These are phyloP conservation scores for Crepidodera aurea DNA, from an alignment of 2,888 invertebrate genomes.

Conservation along the genomic window DNA sequence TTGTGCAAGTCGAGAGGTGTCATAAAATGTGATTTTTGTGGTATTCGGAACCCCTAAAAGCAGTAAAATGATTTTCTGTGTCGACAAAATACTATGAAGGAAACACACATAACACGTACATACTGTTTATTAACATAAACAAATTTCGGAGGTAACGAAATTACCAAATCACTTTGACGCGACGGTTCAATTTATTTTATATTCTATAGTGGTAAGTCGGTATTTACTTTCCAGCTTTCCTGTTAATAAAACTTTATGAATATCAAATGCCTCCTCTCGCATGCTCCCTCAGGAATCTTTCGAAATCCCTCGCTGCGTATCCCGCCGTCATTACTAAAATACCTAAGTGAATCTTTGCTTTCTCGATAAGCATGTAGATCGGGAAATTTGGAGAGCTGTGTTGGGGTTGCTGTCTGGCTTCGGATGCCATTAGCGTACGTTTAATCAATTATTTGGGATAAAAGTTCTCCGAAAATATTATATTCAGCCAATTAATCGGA, in stretches of 20 bases:
- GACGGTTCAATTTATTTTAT: conserved; percentile 1
- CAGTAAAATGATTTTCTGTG: too few relatives aligned
- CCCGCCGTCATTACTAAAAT: conserved; percentile 35
- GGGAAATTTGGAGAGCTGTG: conserved; percentile 27
- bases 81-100: too few relatives aligned
- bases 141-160: background rate
- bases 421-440: conserved; percentile 20
- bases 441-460: background rate
- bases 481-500: too few relatives aligned
- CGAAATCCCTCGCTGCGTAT: conserved; percentile 30
- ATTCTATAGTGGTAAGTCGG: conserved; percentile 17
- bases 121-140: background rate
- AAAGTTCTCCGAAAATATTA: too few relatives aligned
- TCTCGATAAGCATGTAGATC: conserved; percentile 35
- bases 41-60: too few relatives aligned
- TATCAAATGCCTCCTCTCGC: conserved; percentile 33
- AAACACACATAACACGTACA: too few relatives aligned
- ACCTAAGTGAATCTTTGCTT: conserved; percentile 35
- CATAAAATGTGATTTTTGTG: too few relatives aligned
- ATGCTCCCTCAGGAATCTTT: conserved; percentile 34
- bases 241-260: conserved; percentile 39
- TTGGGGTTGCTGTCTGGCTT: conserved; percentile 21
- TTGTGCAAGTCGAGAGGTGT: too few relatives aligned
- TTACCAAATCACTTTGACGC: conserved; percentile 6
- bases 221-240: conserved; percentile 31